These are phyloP conservation scores for Motacilla tschutschensis DNA, from an alignment of 2,113 vertebrate genomes.

Conservation along the genomic window DNA sequence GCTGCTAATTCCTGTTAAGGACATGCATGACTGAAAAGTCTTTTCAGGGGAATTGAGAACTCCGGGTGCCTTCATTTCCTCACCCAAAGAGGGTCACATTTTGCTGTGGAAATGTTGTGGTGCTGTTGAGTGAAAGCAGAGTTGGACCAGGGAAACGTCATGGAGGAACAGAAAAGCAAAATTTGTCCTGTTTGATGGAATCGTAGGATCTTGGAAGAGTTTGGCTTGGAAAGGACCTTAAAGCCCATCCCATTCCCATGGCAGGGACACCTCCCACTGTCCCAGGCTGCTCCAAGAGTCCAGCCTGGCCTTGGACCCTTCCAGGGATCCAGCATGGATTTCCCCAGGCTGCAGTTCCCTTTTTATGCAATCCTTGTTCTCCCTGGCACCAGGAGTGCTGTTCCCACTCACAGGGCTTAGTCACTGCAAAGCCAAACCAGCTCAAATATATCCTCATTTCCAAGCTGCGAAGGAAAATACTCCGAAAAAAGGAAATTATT, in stretches of 20 bases:
- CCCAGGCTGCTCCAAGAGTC: neutral
- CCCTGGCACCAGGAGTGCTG: neutral
- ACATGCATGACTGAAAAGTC: neutral
- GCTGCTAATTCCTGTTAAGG: neutral
- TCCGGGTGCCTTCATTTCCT: neutral
- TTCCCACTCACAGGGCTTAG: neutral
- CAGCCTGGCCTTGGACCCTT: neutral
- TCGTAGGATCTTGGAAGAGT: neutral
- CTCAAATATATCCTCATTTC: neutral
- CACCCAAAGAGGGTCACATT: fast-evolving
- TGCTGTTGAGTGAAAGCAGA: neutral
- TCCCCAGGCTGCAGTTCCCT: neutral
- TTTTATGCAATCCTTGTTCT: neutral
- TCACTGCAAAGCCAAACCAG: neutral
- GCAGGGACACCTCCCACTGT: neutral
- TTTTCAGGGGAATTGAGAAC: neutral
- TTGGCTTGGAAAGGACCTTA: neutral
- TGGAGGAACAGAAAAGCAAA: neutral
- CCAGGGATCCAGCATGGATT: neutral
- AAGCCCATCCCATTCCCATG: neutral
- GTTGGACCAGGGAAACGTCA: neutral
- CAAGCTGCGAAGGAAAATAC: neutral
- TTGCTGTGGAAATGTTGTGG: neutral
- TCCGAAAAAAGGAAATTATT: neutral
- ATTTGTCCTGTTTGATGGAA: neutral